A percentile compares a stretch with the other conserved stretches of the same genome.
Conservation (phyloP, 2,888 invertebrate species). For the Epinotia bilunana region DNA sequence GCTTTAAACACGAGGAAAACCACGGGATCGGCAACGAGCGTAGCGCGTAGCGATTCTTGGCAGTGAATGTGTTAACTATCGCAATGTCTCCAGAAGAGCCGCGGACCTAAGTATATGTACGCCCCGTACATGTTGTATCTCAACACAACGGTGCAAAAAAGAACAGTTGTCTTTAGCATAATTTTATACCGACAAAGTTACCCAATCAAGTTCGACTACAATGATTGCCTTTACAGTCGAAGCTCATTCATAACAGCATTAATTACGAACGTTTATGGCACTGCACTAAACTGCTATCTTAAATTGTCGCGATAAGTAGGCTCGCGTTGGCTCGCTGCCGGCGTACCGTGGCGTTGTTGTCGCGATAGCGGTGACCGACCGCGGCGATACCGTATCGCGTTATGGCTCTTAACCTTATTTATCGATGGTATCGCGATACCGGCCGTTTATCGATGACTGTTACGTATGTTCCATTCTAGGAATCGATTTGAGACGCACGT, state of each 20-base stretch:
- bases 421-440: slow-evolving; percentile 34
- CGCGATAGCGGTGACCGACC: slow-evolving; percentile 36
- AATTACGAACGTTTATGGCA: slow-evolving; percentile 5
- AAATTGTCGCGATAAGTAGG: slow-evolving; percentile 36
- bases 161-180: not conserved
- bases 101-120: too few relatives aligned
- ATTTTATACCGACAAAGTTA: not conserved
- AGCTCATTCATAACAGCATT: slow-evolving; percentile 4
- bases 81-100: too few relatives aligned
- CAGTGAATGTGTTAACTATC: too few relatives aligned
- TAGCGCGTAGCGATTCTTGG: too few relatives aligned
- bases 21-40: too few relatives aligned
- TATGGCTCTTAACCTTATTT: slow-evolving; percentile 31
- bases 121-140: too few relatives aligned
- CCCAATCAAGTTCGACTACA: not conserved
- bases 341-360: slow-evolving; percentile 15
- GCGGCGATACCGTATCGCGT: slow-evolving; percentile 34
- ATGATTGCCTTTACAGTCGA: not conserved
- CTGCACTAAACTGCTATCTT: slow-evolving; percentile 27
- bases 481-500: not conserved
- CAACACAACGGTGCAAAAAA: not conserved
- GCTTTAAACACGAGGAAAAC: too few relatives aligned
- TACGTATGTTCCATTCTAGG: slow-evolving; percentile 3
- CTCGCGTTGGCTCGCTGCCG: slow-evolving; percentile 22
- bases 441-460: slow-evolving; percentile 16